Percentiles rank a stretch among this genome's conserved stretches.
These are phyloP conservation scores for Sphaeridia pumilis DNA, from an alignment of 2,888 invertebrate genomes.

Conservation along the genomic window DNA sequence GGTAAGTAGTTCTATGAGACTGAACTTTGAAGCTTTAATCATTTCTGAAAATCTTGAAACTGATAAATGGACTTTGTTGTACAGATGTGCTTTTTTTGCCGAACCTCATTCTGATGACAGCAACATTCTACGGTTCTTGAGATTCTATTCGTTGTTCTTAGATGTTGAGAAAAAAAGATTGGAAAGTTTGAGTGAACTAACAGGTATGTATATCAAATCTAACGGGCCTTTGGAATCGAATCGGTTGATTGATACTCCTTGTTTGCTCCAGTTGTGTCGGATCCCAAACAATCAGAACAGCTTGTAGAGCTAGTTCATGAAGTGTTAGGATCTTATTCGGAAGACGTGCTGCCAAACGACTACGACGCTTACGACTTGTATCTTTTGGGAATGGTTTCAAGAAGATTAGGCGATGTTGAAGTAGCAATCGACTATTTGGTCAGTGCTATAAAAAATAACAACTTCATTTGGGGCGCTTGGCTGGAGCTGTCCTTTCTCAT, in stretches of 20 bases:
- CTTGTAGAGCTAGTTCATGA: slow-evolving; percentile 28
- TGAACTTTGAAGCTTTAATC: no score
- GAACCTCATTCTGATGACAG: slow-evolving; percentile 50
- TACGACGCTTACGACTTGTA: slow-evolving; percentile 80
- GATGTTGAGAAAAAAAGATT: slow-evolving; percentile 80
- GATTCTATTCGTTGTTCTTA: slow-evolving; percentile 74
- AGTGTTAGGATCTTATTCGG: slow-evolving; percentile 26
- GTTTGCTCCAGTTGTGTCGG: slow-evolving; percentile 32
- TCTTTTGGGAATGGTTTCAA: slow-evolving; percentile 79
- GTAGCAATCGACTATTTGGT: slow-evolving; percentile 68
- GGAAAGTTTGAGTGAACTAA: slow-evolving; percentile 62
- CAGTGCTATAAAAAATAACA: slow-evolving; percentile 63
- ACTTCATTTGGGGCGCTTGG: slow-evolving; percentile 93
- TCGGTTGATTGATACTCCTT: no score
- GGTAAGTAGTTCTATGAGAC: no score
- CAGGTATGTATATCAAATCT: slow-evolving; percentile 43
- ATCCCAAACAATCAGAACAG: slow-evolving; percentile 33
- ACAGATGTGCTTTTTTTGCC: slow-evolving; percentile 65
- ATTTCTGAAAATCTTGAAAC: no score
- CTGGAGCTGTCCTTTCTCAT: slow-evolving; percentile 77
- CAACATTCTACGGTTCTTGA: slow-evolving; percentile 64
- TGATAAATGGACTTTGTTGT: no score
- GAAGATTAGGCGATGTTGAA: slow-evolving; percentile 66
- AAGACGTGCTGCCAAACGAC: slow-evolving; percentile 36
- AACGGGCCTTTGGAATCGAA: no score